Evolutionary conservation across 2,113 vertebrate species (phyloP).

Genomic region (Embiotoca jacksoni): DNA sequence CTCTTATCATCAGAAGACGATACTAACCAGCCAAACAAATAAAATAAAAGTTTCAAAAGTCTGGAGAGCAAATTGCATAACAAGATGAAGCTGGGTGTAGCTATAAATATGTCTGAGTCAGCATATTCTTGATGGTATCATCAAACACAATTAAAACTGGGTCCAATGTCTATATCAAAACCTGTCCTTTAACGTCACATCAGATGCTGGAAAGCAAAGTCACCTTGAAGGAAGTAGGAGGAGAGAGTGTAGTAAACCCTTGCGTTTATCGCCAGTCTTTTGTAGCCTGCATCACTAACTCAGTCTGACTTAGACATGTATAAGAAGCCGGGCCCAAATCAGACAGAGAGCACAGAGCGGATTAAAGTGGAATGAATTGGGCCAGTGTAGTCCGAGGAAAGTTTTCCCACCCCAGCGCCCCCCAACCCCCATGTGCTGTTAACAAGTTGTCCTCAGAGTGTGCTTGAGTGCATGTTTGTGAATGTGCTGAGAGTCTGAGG

Average conservation of each 20-base stretch:
- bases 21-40: no score
- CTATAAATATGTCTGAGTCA: neutral
- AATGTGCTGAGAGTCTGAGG: slow-evolving; percentile 52
- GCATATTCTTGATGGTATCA: neutral
- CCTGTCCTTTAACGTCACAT: neutral
- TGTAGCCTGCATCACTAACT: slow-evolving; percentile 47
- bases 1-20: no score
- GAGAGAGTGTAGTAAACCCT: neutral
- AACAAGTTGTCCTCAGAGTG: slow-evolving; percentile 65
- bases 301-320: slow-evolving; percentile 60
- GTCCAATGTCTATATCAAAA: neutral
- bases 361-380: slow-evolving; percentile 84
- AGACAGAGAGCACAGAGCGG: slow-evolving; percentile 78
- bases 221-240: neutral
- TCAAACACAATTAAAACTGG: neutral
- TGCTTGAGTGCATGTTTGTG: slow-evolving; percentile 62
- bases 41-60: no score
- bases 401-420: slow-evolving; percentile 51
- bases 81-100: neutral
- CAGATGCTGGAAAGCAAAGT: slow-evolving; percentile 1
- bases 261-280: slow-evolving; percentile 23
- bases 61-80: neutral
- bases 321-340: slow-evolving; percentile 68
- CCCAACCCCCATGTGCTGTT: slow-evolving; percentile 67
- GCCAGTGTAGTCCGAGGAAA: slow-evolving; percentile 79